Percentiles rank a stretch among this genome's conserved stretches.
These are phyloP conservation scores for Drosophila nigrodunni DNA, from an alignment of 1,140 invertebrate genomes.

Conservation along the genomic window DNA sequence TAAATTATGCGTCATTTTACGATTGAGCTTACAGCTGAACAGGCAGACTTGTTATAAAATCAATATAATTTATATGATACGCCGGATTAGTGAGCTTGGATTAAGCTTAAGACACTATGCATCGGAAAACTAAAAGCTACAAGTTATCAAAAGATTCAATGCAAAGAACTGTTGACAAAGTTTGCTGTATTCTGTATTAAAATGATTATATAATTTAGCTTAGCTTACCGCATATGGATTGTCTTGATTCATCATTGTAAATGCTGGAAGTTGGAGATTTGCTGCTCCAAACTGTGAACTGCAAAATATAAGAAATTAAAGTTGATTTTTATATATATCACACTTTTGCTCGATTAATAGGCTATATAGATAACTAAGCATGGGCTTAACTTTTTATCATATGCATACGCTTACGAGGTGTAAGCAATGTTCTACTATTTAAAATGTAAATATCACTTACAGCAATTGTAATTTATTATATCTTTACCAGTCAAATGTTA, in stretches of 20 bases:
- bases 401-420: not conserved
- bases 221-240: constrained; percentile 84
- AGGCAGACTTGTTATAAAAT: constrained; percentile 45
- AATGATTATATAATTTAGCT: not conserved
- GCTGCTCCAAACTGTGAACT: constrained; percentile 30
- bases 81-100: constrained; percentile 21
- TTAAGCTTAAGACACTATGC: constrained; percentile 6
- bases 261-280: constrained; percentile 8
- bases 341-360: constrained; percentile 6
- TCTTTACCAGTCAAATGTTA: constrained; percentile 28
- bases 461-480: constrained; percentile 22
- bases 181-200: not conserved
- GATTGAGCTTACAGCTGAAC: constrained; percentile 29
- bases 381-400: constrained; percentile 13
- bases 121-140: not conserved
- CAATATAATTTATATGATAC: constrained; percentile 43
- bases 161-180: too few species aligned
- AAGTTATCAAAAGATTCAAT: too few species aligned
- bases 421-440: constrained; percentile 14
- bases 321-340: not conserved
- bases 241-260: constrained; percentile 80
- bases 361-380: not conserved
- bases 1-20: constrained; percentile 51
- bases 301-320: constrained; percentile 35
- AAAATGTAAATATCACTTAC: constrained; percentile 48